These are phyloP conservation scores for Alitta virens DNA, from an alignment of 2,888 invertebrate genomes.

Conservation along the genomic window DNA sequence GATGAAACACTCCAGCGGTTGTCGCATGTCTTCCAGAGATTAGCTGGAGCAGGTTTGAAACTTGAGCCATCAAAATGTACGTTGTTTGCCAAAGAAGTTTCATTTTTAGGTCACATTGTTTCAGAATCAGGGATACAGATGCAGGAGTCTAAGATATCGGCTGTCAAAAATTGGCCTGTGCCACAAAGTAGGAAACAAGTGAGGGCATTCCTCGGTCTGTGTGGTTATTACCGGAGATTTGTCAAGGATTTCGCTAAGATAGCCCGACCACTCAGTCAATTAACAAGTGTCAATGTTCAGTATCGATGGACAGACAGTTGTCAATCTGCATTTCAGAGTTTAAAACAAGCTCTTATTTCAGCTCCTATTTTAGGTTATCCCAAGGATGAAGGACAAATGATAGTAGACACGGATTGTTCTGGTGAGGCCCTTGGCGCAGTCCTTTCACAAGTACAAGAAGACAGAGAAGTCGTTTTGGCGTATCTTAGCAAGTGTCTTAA, in stretches of 20 bases:
- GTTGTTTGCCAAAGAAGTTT: neutral
- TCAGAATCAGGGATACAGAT: neutral
- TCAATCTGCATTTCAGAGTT: neutral
- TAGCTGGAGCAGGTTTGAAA: neutral
- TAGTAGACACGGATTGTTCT: neutral
- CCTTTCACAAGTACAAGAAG: neutral
- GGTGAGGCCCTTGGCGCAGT: neutral
- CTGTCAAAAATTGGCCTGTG: neutral
- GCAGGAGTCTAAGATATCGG: neutral
- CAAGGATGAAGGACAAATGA: neutral
- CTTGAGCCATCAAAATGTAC: neutral
- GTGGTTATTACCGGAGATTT: neutral
- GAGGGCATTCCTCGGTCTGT: neutral
- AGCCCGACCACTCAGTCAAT: neutral
- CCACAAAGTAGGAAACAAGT: neutral
- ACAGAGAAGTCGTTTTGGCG: too few relatives aligned
- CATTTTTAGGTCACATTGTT: neutral
- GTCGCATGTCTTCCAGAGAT: neutral
- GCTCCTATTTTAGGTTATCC: neutral
- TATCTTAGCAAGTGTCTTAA: too few relatives aligned
- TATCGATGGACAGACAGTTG: neutral
- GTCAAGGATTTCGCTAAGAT: neutral
- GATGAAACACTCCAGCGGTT: neutral
- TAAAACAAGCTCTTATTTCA: neutral
- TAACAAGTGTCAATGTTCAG: neutral